Base-by-base conservation (phyloP, 2,888 invertebrate species). In the Cheiracanthium punctorium region DNA sequence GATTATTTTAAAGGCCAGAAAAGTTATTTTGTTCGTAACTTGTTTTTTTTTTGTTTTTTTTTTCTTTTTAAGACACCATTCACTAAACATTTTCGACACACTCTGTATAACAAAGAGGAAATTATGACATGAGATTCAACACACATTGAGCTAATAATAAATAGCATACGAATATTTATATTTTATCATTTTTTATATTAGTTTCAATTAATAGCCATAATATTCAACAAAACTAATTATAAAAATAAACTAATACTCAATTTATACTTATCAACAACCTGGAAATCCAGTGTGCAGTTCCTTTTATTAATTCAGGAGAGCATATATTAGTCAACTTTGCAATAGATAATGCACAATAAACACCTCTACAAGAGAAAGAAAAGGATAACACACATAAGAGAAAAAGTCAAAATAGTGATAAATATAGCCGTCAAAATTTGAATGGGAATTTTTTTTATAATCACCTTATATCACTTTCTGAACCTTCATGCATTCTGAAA, bases 261-360 rank as follows among this genome's bases (percentile, higher is more conserved):
- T 24, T 12, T 24, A 71, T 41, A 24, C 24, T 58, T 17, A 58
- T n/a, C 2, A 8, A 58, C 4, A 17, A 94, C 93, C 93, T 93
- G 37, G 95, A 94, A 90, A 99, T 95, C 98, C 98, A 99, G 90
- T 97, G 96, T 0, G 96, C 96, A 14, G 97, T 96, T 76, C 95
- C 95, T 88, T 95, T 94, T 92, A 97, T 97, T 88, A 99, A 92
- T 87, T 95, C 94, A 64, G 95, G 94, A 41, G 94, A 94, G 88
- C 94, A 95, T 76, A 96, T 94, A 90, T 96, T 96, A 4, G 96
- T 96, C 72, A 99, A 92, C 91, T 95, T 95, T 17, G 98, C 98
- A 76, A 97, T 96, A 87, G 96, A 95, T 52, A 97, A 93, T 28
- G 99, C 99, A 93, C 99, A 99, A 91, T 99, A 99, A n/a, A 95